Base-by-base conservation (phyloP, 2,113 vertebrate species). In the Gallinago undulata region DNA sequence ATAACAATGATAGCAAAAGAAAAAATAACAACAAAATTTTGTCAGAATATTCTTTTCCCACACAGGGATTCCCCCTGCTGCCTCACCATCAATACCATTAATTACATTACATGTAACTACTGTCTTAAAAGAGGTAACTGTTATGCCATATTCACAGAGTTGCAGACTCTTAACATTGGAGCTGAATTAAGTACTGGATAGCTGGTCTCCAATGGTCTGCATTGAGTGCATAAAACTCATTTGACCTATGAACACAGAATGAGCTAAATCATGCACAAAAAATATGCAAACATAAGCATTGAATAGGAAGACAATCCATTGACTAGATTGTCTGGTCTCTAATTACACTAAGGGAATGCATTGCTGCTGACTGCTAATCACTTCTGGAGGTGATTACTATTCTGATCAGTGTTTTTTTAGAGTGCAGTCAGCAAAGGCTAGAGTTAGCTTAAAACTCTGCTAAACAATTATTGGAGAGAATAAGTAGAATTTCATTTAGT, bases 381-480 rank as follows among this genome's bases (percentile, higher is more conserved):
- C 33, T 93, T 82, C 11, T 24, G 5, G 56, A 90, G 21, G 41
- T 70, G 62, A 94, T 94, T 94, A 59, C 41, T 89, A 88, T 93
- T 94, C 86, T 72, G 56, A 94, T 73, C 68, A 81, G 56, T 70
- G 31, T 9, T 1, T 59, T 90, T 94, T 90, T 59, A 89, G 85
- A 69, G 55, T 72, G 81, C 7, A 90, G 72, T 11, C 41, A 93
- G 31, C 21, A 72, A 73, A 76, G 22, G 18, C 15, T 41, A 27
- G n/a, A 82, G 56, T 77, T 76, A 56, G 82, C 39, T 87, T 85
- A 77, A 87, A 94, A 95, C 67, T 94, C 93, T 91, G 94, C 82
- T 97, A 97, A 96, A 89, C 94, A 98, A 95, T 96, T 98, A 97
- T 53, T 90, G 82, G 60, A 95, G 51, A 87, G 31, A 95, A 90